phyloP scores from a whole-genome alignment of 2,113 vertebrate genomes.

The Benitochromis conjunctus region DNA sequence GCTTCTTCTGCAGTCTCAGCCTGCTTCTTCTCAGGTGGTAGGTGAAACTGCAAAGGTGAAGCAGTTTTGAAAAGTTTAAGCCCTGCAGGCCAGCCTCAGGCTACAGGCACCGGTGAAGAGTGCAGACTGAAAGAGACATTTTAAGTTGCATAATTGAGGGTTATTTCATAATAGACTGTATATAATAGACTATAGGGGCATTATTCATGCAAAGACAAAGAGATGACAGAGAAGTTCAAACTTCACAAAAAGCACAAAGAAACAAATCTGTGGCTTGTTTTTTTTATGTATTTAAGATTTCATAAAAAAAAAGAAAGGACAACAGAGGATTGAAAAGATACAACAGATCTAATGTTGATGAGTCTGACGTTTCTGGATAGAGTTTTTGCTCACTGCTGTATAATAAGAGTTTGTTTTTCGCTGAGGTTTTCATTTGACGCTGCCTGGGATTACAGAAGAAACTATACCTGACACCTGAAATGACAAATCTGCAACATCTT shows the following conservation, averaged over 20 bases:
- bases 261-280: background rate
- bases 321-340: background rate
- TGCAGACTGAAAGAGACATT: background rate
- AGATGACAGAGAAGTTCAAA: background rate
- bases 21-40: background rate
- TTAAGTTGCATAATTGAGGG: background rate
- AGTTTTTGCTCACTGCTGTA: background rate
- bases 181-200: background rate
- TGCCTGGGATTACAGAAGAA: background rate
- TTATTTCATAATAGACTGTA: background rate
- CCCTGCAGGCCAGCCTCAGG: conserved; percentile 3
- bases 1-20: background rate
- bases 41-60: background rate
- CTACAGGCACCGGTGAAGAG: background rate
- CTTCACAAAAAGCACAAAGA: background rate
- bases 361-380: background rate
- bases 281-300: background rate
- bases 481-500: background rate
- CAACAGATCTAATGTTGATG: conserved; percentile 6
- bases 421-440: background rate
- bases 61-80: background rate
- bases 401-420: background rate
- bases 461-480: background rate
- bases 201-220: background rate
- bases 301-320: background rate